Base-by-base conservation (phyloP, 2,113 vertebrate genomes). In the Carettochelys insculpta region DNA sequence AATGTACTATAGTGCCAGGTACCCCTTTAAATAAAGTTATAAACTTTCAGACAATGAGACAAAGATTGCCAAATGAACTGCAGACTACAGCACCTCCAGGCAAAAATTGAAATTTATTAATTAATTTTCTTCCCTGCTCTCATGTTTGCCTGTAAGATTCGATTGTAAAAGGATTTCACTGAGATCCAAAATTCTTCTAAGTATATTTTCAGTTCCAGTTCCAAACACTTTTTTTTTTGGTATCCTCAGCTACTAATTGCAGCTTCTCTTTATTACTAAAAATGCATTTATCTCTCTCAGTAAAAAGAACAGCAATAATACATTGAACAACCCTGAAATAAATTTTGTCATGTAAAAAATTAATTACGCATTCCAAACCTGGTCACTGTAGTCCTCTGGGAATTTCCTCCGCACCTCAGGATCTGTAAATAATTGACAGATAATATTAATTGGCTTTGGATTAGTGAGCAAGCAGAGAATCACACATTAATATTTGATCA, bases 391-490 rank as follows among this genome's bases (percentile, higher is more conserved):
- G 98, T 99, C 99, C 98, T 99, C 96, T n/a, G 99, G 99, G 99
- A 99, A 98, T 98, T 98, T 98, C 98, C 98, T 98, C 98, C 98
- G 98, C 98, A 99, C 98, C 99, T 99, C 99, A 99, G 99, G 98
- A 99, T 99, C 99, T 99, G 99, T 99, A 99, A 99, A 99, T 99
- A 99, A 99, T 99, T 99, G 99, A 99, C 99, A 99, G 99, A 99
- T 99, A 99, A 99, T 99, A 99, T 99, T 99, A 99, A 99, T 99
- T 99, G 99, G 99, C 99, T 99, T 99, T 99, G 99, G 99, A 99
- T 99, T 99, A 99, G 99, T 99, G 99, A 99, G 99, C 99, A 99
- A 98, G 99, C 98, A 99, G 98, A 99, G 99, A 99, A 99, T 99
- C 99, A 98, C 98, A 98, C 99, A 99, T 99, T 99, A 99, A 99